Conservation (phyloP, 2,113 vertebrate species). For the Ammospiza nelsoni region DNA sequence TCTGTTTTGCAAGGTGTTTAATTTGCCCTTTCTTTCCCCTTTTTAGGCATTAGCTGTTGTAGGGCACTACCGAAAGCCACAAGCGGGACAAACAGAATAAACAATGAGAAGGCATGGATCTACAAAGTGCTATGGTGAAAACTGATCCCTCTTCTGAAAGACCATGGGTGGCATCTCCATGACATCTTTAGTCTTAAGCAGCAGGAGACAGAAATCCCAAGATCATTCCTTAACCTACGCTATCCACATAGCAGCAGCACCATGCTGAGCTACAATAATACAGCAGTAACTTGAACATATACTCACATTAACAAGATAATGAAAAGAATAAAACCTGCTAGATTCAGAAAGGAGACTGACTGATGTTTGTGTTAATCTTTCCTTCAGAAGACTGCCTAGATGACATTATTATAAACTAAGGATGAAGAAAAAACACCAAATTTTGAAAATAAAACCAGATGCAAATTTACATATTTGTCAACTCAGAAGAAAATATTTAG, state of each 20-base stretch:
- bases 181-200: slow-evolving; percentile 67
- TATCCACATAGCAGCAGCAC: slow-evolving; percentile 56
- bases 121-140: slow-evolving; percentile 1
- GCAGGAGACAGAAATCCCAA: slow-evolving; percentile 66
- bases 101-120: not conserved
- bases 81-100: not conserved
- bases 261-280: slow-evolving; percentile 69
- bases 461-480: not conserved
- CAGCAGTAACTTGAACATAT: slow-evolving; percentile 64
- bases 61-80: not conserved
- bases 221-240: slow-evolving; percentile 32
- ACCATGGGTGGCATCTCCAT: slow-evolving; percentile 59
- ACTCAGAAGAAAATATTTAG: not conserved
- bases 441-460: not conserved
- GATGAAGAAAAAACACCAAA: not conserved
- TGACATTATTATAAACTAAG: slow-evolving; percentile 13
- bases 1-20: not conserved
- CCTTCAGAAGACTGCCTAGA: slow-evolving; percentile 26
- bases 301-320: slow-evolving; percentile 69
- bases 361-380: slow-evolving; percentile 47
- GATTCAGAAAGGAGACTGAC: slow-evolving; percentile 38
- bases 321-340: slow-evolving; percentile 60
- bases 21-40: not conserved
- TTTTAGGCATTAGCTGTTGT: not conserved
- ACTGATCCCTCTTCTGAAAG: slow-evolving; percentile 48